Evolutionary conservation across 2,113 vertebrate genomes (phyloP).

Genomic region (Donacobius atricapilla): DNA sequence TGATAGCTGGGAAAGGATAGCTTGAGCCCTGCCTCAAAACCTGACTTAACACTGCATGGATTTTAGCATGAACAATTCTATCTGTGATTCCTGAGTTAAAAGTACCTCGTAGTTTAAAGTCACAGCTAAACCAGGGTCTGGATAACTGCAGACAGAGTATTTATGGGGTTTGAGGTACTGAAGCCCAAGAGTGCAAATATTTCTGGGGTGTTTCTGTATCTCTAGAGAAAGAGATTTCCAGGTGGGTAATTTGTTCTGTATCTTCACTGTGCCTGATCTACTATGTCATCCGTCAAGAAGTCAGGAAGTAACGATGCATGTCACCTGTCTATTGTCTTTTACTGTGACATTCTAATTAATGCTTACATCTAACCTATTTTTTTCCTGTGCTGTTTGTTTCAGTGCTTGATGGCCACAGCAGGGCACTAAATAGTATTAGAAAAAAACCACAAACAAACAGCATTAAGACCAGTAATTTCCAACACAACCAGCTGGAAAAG

Average conservation of each 20-base stretch:
- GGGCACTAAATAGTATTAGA: background rate
- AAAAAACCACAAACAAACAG: background rate
- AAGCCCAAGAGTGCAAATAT: background rate
- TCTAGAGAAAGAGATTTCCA: background rate
- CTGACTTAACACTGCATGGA: background rate
- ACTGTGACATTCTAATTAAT: background rate
- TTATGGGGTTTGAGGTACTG: background rate
- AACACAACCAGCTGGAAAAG: background rate
- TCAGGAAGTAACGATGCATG: background rate
- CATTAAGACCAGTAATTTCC: background rate
- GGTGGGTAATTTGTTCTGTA: background rate
- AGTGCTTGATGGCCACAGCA: conserved; percentile 18
- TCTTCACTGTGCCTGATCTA: background rate
- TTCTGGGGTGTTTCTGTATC: background rate
- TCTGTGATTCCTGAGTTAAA: background rate
- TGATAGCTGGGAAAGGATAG: background rate
- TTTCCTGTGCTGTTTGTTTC: conserved; percentile 32
- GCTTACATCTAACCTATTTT: conserved; percentile 3
- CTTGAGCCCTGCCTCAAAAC: background rate
- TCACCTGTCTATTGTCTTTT: background rate
- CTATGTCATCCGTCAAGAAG: background rate
- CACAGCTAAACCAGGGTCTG: background rate
- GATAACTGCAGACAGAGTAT: background rate
- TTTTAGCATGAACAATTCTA: background rate
- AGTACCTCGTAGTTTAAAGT: background rate